Evolutionary conservation across 2,888 invertebrate genomes (phyloP), one percentile per base, ranked within the genome.

Genomic region (Himalopsyche tibetana): DNA sequence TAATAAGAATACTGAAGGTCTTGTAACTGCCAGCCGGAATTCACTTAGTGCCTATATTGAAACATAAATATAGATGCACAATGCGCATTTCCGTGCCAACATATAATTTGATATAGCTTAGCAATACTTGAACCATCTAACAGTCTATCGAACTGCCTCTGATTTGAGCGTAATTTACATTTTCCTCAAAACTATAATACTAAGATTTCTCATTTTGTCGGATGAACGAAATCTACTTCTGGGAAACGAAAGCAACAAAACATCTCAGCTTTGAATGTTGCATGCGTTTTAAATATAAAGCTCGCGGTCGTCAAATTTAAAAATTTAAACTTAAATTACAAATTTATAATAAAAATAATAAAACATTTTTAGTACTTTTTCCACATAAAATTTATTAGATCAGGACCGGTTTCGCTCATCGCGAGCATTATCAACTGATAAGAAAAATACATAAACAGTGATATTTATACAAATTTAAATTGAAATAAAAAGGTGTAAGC

Each of bases 151-250:
- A 63, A 56, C 4, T 63, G 63, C 9, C 15, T 63, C 11, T 63
- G 19, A 63, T 63, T 19, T 19, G 63, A 63, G 63, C 9, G 19
- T 63, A 63, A 63, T 63, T 19, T 63, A 63, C 63, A 63, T 63
- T 63, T 63, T 63, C 63, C 63, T 19, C 63, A 63, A 63, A 63
- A 63, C 63, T 63, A n/a, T 63, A 19, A 63, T 63, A 19, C 63
- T 63, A 63, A 63, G 63, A 63, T 63, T 63, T 63, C 63, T 63
- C 63, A 63, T 63, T 63, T 63, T 63, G 19, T 19, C 63, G 63
- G 63, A 63, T 28, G 63, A 63, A 63, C 63, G 28, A 19, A 63
- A 19, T 63, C 63, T 8, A 63, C 19, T 63, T 63, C 63, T 63
- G 63, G 19, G 63, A 63, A 63, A 63, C 63, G 63, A 63, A 63